phyloP scores from a whole-genome alignment of 2,888 invertebrate species.

The Calameuta filiformis region DNA sequence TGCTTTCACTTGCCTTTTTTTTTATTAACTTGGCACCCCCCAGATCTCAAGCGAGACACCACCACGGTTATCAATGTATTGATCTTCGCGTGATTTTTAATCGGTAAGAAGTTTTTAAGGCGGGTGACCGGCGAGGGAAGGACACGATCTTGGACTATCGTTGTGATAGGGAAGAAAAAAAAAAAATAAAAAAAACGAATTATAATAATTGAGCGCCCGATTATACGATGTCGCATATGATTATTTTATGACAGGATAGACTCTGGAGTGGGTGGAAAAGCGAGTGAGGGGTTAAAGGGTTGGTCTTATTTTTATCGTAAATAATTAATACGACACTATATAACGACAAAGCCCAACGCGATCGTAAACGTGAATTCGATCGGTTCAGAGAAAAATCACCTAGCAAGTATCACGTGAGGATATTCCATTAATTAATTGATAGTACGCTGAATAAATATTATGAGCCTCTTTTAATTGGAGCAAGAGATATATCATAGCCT shows the following conservation, averaged over 20 bases:
- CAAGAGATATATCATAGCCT: constrained; percentile 34
- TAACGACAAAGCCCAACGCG: neutral
- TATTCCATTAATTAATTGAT: constrained; percentile 8
- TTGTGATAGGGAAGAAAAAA: neutral
- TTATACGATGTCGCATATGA: neutral
- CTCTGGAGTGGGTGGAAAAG: neutral
- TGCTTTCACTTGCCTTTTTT: constrained; percentile 9
- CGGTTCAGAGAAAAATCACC: neutral
- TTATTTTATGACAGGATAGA: neutral
- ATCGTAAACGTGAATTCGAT: neutral
- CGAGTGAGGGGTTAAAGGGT: neutral
- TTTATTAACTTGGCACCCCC: constrained; percentile 18
- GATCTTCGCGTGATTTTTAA: constrained; percentile 13
- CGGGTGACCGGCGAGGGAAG: neutral
- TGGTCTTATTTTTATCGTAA: neutral
- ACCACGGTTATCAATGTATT: constrained; percentile 17
- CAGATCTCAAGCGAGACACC: constrained; percentile 5
- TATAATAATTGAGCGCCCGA: neutral
- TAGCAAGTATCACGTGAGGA: neutral
- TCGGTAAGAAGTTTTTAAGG: neutral
- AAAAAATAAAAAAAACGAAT: neutral
- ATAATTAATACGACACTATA: constrained; percentile 2
- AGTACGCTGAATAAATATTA: constrained; percentile 34
- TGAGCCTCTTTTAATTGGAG: constrained; percentile 28
- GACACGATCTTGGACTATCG: neutral